Evolutionary conservation across 2,888 invertebrate genomes (phyloP), one percentile per base, ranked within the genome.

Genomic region (Cheilosia pagana): DNA sequence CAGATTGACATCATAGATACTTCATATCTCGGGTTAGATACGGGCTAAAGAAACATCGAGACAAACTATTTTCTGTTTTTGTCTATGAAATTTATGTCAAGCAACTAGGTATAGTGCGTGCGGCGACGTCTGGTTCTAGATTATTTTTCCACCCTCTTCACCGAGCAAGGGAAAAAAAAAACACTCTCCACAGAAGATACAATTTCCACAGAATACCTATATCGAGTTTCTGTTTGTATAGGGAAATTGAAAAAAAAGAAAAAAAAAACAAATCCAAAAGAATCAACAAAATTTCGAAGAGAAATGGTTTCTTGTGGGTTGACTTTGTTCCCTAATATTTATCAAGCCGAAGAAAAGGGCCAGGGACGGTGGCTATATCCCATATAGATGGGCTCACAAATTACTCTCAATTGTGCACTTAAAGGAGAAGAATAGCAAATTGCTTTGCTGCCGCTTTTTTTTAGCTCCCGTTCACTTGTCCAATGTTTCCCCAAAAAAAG

Each of bases 381-480:
- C n/a, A 25, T 41, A 60, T 45, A 62, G 59, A 82, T 71, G 72
- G 79, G 53, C 65, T 85, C 85, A 85, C 85, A 85, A 85, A 85
- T 85, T 85, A 85, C 71, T 85, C 85, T 85, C 85, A 85, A 85
- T 85, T 76, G 85, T 81, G 71, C 81, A 79, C 81, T 85, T 85
- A 76, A 81, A 75, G 70, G 23, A 74, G 68, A 71, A 81, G 81
- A 76, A 71, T 65, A 83, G 65, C 75, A 81, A 81, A 85, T 85
- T 85, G 81, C 85, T 81, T 85, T 59, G 70, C 55, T 70, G 71
- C 67, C 25, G 23, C 35, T 67, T 41, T 60, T 72, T 57, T 48
- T 35, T 25, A 0, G 5, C 25, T 31, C 35, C 35, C 12, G 12
- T 52, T 23, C 7, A 21, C 35, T 50, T 50, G 50, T 57, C 35